Evolutionary conservation across 2,888 invertebrate species (phyloP), one percentile per base, ranked within the genome.

Genomic region (Perizoma affinitatum): DNA sequence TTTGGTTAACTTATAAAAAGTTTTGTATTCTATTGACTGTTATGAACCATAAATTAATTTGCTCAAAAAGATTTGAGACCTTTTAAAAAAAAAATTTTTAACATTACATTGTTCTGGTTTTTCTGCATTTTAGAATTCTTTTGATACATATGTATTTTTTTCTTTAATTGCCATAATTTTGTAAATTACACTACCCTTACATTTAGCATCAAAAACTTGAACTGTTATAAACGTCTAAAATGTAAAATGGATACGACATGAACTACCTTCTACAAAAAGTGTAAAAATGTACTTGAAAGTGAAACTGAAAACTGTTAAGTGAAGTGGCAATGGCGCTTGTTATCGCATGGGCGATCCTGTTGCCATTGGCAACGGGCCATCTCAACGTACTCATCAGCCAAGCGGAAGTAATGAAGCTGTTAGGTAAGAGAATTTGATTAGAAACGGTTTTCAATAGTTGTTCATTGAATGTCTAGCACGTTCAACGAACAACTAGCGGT

Each of bases 361-460:
- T 91, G 87, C 89, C 92, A 74, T 81, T 90, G 90, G 93, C 94
- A 89, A 92, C 94, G 84, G 94, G 95, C 85, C 95, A 96, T 93
- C 94, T 96, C 79, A 95, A 96, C 89, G 94, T 96, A 80, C 96
- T 96, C 89, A 96, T 96, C 92, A 96, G 95, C 86, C 95, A 95
- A 84, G 94, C 94, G 69, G 96, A 96, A 93, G 96, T 96, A 81
- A 95, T 95, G 94, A 96, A 96, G 91, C 92, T 96, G 76, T 89
- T 96, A 87, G 96, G 96, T 96, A 90, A 95, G 95, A 88, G 61
- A 63, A 72, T 74, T 77, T 75, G 71, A 76, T 74, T 75, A 68
- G 63, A 68, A 66, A 72, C 67, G 68, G 66, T 70, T 73, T 61
- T 43, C 41, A 53, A 58, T 55, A 58, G 52, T 63, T 43, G 33